Evolutionary conservation across 35 echinoderm and acorn worm species (phyloP), one percentile per base, ranked within the genome.

Genomic region (Chiridota heheva): DNA sequence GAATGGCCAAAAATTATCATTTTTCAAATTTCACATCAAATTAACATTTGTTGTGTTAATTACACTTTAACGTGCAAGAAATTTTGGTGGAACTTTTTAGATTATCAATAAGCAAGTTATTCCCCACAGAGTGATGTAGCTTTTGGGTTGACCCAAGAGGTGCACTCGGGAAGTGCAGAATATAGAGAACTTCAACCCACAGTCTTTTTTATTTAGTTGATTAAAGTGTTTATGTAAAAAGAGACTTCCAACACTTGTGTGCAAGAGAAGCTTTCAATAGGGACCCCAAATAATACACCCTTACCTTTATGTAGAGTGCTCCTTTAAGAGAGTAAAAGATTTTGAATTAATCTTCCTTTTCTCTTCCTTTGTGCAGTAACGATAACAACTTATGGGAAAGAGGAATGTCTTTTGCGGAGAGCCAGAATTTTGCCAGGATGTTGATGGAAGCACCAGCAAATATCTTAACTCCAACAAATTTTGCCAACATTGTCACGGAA

Each of bases 391-490:
- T 44, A 3, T 98, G 95, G 95, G 44, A 73, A 25, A 88, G 78
- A 56, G 95, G 95, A 7, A 35, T 72, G 35, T 82, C 71, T 22
- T 67, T 81, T 39, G 95, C 84, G 29, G 67, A 88, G 1, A 76
- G 89, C 31, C 95, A 98, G 42, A 98, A 98, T 72, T 92, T 98
- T 88, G 89, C 89, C 12, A 25, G 89, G 27, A 88, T 49, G 20
- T 40, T 98, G 68, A 98, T 92, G 89, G 95, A 98, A 66, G 92
- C 92, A 89, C 95, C 95, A 48, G 95, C 95, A 7, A 98, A 98
- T 59, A 80, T 81, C 36, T 63, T 91, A 3, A 88, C 89, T 31
- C 95, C 95, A 13, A 77, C 84, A 33, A 41, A 43, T 29, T 98
- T 83, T 81, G 81, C 89, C n/a, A 85, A 92, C 58, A 91, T 91